Percentiles rank a stretch among this genome's conserved stretches.
Evolutionary conservation across 2,888 invertebrate genomes (phyloP).

Genomic region (Macropis europaea): DNA sequence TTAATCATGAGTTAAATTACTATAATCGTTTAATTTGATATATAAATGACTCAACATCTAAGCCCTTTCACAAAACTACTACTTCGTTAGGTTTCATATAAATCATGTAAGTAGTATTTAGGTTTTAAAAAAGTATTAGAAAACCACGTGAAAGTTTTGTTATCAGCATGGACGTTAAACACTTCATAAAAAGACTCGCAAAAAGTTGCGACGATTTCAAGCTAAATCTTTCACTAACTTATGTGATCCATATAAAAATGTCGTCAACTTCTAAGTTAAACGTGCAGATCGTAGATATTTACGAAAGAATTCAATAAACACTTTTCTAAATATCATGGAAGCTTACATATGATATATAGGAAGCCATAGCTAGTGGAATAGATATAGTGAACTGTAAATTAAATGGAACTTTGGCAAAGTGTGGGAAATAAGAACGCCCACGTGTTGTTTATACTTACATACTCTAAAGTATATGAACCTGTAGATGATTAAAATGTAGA

Average conservation of each 20-base stretch:
- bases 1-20: conserved; percentile 27
- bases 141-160: conserved; percentile 28
- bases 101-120: conserved; percentile 35
- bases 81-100: conserved; percentile 20
- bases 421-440: too few relatives aligned
- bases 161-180: conserved; percentile 28
- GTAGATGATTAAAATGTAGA: too few relatives aligned
- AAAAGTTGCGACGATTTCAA: conserved; percentile 24
- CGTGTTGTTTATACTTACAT: too few relatives aligned
- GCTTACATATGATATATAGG: conserved; percentile 22
- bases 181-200: conserved; percentile 11
- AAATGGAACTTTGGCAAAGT: too few relatives aligned
- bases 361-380: too few relatives aligned
- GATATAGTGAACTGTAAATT: too few relatives aligned
- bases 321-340: conserved; percentile 29
- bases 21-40: conserved; percentile 25
- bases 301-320: conserved; percentile 19
- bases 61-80: conserved; percentile 29
- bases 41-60: conserved; percentile 33
- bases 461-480: too few relatives aligned
- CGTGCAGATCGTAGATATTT: conserved; percentile 34
- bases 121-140: conserved; percentile 15
- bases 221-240: conserved; percentile 23
- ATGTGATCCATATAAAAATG: conserved; percentile 40
- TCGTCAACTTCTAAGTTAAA: conserved; percentile 31